phyloP scores from a whole-genome alignment of 2,797 vertebrate genomes.

The Euthynnus affinis region DNA sequence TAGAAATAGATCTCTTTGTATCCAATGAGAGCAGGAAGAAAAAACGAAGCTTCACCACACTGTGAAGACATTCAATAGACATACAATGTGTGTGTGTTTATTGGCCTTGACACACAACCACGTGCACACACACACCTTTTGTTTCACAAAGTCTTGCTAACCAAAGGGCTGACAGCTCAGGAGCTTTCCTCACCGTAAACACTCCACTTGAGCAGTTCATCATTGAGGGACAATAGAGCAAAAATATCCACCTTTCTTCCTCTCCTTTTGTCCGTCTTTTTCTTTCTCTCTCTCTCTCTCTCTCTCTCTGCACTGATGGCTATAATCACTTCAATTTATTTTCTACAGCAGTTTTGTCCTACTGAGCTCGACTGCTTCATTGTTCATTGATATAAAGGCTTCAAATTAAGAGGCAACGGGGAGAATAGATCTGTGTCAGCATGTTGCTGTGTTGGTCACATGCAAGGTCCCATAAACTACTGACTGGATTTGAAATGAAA shows the following conservation, averaged over 20 bases:
- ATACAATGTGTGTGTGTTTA: slow-evolving; percentile 27
- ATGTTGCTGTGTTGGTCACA: slow-evolving; percentile 30
- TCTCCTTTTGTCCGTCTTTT: slow-evolving; percentile 49
- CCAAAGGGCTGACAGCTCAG: slow-evolving; percentile 64
- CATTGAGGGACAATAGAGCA: slow-evolving; percentile 54
- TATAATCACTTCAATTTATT: slow-evolving; percentile 66
- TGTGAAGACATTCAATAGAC: slow-evolving; percentile 52
- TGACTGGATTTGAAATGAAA: slow-evolving; percentile 29
- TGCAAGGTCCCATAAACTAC: slow-evolving; percentile 12
- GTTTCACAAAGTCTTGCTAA: slow-evolving; percentile 69
- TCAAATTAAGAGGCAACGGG: slow-evolving; percentile 30
- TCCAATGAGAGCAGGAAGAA: slow-evolving; percentile 9
- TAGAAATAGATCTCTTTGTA: slow-evolving; percentile 42
- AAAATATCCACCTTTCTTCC: slow-evolving; percentile 54
- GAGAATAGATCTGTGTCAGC: slow-evolving; percentile 25
- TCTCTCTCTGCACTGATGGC: slow-evolving; percentile 12
- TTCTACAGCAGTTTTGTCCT: slow-evolving; percentile 36
- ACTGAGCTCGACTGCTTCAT: slow-evolving; percentile 24
- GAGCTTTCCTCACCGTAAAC: slow-evolving; percentile 69
- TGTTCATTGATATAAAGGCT: slow-evolving; percentile 48
- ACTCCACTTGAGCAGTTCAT: slow-evolving; percentile 58
- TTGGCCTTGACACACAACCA: slow-evolving; percentile 53
- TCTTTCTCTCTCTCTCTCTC: slow-evolving; percentile 36
- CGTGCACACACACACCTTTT: slow-evolving; percentile 61
- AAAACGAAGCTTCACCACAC: slow-evolving; percentile 28